Percentiles rank a stretch among this genome's conserved stretches.
phyloP scores from a whole-genome alignment of 2,888 invertebrate species.

The Caenorhabditis panamensis region DNA sequence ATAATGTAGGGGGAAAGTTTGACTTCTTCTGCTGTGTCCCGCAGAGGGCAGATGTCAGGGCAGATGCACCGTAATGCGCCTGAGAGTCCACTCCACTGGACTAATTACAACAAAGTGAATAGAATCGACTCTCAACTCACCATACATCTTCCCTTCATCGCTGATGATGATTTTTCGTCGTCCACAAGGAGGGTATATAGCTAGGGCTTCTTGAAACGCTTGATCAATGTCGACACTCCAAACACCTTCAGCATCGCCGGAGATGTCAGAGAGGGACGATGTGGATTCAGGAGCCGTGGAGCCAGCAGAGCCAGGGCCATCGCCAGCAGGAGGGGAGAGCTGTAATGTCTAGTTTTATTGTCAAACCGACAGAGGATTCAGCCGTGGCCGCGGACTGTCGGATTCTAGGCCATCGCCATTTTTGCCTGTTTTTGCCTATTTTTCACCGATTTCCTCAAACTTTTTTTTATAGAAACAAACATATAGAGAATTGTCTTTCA shows the following conservation, averaged over 20 bases:
- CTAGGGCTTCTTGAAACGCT: conserved; percentile 96
- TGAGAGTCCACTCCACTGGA: neutral
- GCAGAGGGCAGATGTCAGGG: conserved; percentile 38
- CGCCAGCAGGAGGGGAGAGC: conserved; percentile 69
- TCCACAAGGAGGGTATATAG: conserved; percentile 99
- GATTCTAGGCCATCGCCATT: neutral
- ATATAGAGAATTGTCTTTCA: too few species aligned
- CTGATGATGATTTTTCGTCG: conserved; percentile 99
- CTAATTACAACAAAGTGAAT: too few species aligned
- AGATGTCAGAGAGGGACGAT: conserved; percentile 62
- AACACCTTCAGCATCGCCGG: conserved; percentile 95
- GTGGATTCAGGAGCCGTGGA: conserved; percentile 64
- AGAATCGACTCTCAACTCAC: conserved; percentile 84
- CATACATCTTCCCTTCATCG: conserved; percentile 99
- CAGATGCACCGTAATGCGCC: conserved; percentile 50
- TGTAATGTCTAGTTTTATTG: conserved; percentile 31
- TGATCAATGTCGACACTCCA: conserved; percentile 99
- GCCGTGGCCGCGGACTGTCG: neutral
- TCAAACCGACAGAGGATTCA: neutral
- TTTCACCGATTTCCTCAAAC: too few species aligned
- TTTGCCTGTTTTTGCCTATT: too few species aligned
- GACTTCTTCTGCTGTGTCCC: neutral
- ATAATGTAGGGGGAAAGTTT: conserved; percentile 16
- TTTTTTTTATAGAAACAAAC: too few species aligned
- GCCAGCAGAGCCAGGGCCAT: conserved; percentile 58